These are phyloP conservation scores for Perca schrenkii DNA, from an alignment of 2,113 vertebrate species.

Conservation along the genomic window DNA sequence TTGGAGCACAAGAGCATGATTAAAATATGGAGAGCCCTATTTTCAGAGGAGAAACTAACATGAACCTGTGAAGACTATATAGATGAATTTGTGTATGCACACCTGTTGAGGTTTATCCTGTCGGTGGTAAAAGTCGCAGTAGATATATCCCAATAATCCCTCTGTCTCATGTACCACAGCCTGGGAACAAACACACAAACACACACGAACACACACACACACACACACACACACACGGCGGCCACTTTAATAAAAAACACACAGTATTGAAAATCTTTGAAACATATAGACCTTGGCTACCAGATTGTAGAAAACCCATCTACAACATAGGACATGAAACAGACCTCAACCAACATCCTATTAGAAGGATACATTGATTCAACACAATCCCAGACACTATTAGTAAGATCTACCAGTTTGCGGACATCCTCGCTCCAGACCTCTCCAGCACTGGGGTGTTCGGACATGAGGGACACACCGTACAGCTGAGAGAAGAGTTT, in stretches of 20 bases:
- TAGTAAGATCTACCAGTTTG: conserved; percentile 88
- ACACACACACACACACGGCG: conserved; percentile 14
- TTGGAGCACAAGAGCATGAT: background rate
- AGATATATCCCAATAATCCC: conserved; percentile 95
- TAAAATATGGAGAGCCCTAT: background rate
- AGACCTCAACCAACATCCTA: background rate
- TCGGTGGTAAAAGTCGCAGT: conserved; percentile 97
- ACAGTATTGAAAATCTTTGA: background rate
- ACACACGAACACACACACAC: conserved; percentile 17
- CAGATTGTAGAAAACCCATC: background rate
- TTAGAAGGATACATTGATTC: background rate
- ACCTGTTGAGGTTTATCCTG: conserved; percentile 96
- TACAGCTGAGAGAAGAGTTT: conserved; percentile 90
- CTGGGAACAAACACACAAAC: conserved; percentile 75
- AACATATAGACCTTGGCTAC: background rate
- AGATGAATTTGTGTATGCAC: conserved; percentile 20
- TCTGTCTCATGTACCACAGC: conserved; percentile 96
- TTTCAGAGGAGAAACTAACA: background rate
- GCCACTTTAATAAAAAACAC: background rate
- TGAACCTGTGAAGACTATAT: background rate
- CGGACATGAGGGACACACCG: conserved; percentile 91
- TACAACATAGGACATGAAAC: background rate
- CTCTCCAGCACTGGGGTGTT: conserved; percentile 90
- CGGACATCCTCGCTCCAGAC: conserved; percentile 95
- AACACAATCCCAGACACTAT: background rate